Evolutionary conservation across 2,113 vertebrate genomes (phyloP), one percentile per base, ranked within the genome.

Genomic region (Lepisosteus oculatus): DNA sequence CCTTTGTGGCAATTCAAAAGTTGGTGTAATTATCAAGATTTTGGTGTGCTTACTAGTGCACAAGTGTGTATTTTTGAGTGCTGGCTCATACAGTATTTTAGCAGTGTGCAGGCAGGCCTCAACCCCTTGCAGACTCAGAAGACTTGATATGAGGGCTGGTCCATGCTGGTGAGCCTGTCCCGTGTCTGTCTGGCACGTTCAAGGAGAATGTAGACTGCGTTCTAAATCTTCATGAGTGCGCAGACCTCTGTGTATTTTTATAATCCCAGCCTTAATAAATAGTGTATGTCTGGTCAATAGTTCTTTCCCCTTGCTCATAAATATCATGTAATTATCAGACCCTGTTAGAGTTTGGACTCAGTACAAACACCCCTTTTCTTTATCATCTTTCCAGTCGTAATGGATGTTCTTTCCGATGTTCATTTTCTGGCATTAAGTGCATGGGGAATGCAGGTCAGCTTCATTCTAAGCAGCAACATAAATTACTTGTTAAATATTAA

Each of bases 401-500:
- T 51, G 47, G 47, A 51, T 51, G 47, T 51, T 51, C 47, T 51
- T 9, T 51, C 47, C 9, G 47, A 5, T 51, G 5, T 51, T 1
- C 47, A 5, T 51, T 9, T 9, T 51, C 47, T 51, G 47, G 5
- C 47, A 29, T 43, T 65, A 55, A 74, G 55, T 1, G 0, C 42
- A 54, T 41, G 47, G 47, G 9, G 47, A 51, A 2, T 43, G 70
- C 76, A n/a, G 84, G 80, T 82, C 84, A 74, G 43, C 2, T 79
- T 79, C 12, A 83, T 82, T 78, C 77, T 44, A 55, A 79, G 79
- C 74, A 78, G 74, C 80, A 70, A 68, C 74, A 45, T 85, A 82
- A 78, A 83, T 91, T 81, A 83, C 73, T 76, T 83, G 65, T 68
- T 76, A 64, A 47, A 67, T 76, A 44, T 70, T 76, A 47, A 79